A percentile compares a stretch with the other conserved stretches of the same genome.
Conservation (phyloP, 2,888 invertebrate genomes). For the Sisyra terminalis region DNA sequence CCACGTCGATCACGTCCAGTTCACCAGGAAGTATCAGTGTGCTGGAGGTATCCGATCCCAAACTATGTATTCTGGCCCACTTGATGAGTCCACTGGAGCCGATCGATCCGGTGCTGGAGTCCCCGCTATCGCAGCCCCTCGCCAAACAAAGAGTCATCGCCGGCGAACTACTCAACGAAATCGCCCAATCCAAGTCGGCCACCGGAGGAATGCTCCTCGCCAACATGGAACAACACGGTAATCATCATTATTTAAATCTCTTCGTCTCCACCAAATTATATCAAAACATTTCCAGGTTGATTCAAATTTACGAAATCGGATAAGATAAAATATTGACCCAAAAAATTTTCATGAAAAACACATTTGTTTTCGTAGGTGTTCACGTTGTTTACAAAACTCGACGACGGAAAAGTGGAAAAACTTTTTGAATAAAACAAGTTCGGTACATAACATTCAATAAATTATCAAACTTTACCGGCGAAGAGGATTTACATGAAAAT, state of each 20-base stretch:
- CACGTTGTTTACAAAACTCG: too few relatives aligned
- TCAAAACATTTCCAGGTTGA: too few relatives aligned
- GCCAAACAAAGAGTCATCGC: conserved; percentile 63
- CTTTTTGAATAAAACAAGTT: too few relatives aligned
- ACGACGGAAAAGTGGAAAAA: too few relatives aligned
- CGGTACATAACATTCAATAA: too few relatives aligned
- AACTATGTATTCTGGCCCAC: conserved; percentile 73
- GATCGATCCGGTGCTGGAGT: conserved; percentile 71
- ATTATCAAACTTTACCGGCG: too few relatives aligned
- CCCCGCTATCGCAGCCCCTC: conserved; percentile 64
- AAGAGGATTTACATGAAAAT: too few relatives aligned
- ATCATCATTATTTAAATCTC: conserved; percentile 13
- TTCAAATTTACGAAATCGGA: too few relatives aligned
- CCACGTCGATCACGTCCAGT: conserved; percentile 3
- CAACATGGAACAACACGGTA: conserved; percentile 74
- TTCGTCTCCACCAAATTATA: not conserved
- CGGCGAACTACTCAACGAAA: conserved; percentile 57
- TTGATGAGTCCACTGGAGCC: conserved; percentile 80
- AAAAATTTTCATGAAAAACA: too few relatives aligned
- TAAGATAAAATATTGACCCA: too few relatives aligned
- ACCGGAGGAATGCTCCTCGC: conserved; percentile 73
- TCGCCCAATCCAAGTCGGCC: conserved; percentile 57
- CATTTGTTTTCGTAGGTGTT: too few relatives aligned
- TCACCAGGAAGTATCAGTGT: conserved; percentile 6
- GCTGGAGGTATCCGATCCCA: conserved; percentile 60